Evolutionary conservation across 2,113 vertebrate species (phyloP).

Genomic region (Callochromis pleurospilus): DNA sequence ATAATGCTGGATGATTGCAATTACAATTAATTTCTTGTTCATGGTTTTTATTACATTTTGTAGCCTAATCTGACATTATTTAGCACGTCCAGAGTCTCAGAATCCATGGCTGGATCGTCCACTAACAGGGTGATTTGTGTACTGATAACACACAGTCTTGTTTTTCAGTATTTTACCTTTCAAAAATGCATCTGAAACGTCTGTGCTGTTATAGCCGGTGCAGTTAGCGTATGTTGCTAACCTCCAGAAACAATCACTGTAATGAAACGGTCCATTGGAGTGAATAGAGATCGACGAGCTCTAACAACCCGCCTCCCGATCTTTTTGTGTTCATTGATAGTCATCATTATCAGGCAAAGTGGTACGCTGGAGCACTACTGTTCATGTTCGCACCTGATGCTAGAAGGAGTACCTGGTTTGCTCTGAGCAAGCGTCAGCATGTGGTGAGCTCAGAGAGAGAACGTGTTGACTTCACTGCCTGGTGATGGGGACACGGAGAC

Average conservation of each 20-base stretch:
- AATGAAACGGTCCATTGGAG: background rate
- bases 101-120: rapidly evolving
- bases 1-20: background rate
- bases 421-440: background rate
- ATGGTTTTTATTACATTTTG: background rate
- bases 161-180: background rate
- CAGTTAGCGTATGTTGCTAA: background rate
- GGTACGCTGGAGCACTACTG: background rate
- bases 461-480: background rate
- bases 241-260: background rate
- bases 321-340: background rate
- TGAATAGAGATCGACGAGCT: background rate
- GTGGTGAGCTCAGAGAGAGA: background rate
- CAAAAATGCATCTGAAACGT: rapidly evolving
- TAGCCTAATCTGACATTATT: background rate
- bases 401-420: background rate
- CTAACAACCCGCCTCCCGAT: background rate
- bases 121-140: background rate
- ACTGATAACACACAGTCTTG: background rate
- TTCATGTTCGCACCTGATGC: rapidly evolving
- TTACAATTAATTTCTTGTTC: background rate
- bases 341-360: background rate
- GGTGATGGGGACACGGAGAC: background rate
- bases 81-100: background rate
- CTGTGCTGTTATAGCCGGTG: background rate